Base-by-base conservation (phyloP, 2,888 invertebrate species). In the Andrena bucephala region DNA sequence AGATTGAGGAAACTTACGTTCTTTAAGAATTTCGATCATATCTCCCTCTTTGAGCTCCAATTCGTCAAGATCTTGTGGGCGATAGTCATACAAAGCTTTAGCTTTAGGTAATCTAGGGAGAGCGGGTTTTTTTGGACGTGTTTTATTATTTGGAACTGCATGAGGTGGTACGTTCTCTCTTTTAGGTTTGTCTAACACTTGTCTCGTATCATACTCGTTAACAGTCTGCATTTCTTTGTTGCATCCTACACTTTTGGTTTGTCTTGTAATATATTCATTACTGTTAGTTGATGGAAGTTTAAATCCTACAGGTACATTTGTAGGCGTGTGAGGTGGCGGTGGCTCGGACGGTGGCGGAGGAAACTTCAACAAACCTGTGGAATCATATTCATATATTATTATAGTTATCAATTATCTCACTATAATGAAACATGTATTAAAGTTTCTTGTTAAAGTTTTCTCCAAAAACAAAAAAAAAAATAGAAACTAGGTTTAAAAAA, bases 1-100 rank as follows among this genome's bases (percentile, higher is more conserved):
- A 16, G 20, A 59, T 31, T 8, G 1, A 8, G 16, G 2, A n/a
- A 70, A 91, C 94, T 92, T 88, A 95, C 95, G 95, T 94, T 96
- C 95, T 91, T 95, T 95, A 24, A 96, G 91, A 66, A 96, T 94
- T 83, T 96, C 96, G 77, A 96, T 94, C 50, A 95, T 91, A 75
- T 96, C 96, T 27, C 96, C 96, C 85, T 95, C 95, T 71, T 94
- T 94, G 81, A 96, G 95, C 69, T 94, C 94, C 7, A 96, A 93
- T 89, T 96, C 96, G 90, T 96, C 96, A 16, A 95, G 94, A 91
- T 96, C 96, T 89, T 95, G 95, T 3, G 96, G 96, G 86, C 95
- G 95, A 89, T 96, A 96, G 52, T 95, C 95, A 91, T 95, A 96
- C 72, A 96, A 92, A 8, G 95, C 95, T 85, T 94, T 94, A 63